Evolutionary conservation across 2,888 invertebrate species (phyloP), one percentile per base, ranked within the genome.

Genomic region (Noctuana brunneofusca): DNA sequence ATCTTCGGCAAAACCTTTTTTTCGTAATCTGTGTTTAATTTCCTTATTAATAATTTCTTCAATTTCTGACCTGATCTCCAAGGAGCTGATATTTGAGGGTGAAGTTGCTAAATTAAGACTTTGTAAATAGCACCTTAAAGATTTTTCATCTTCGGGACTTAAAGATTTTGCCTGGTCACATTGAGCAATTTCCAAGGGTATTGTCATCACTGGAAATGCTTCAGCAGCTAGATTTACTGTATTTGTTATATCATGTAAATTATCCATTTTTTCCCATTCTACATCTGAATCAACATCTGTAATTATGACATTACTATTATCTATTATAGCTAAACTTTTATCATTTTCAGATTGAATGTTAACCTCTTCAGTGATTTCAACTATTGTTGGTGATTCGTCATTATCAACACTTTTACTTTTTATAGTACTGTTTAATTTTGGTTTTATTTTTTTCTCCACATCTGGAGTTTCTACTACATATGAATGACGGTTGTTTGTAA

Each of bases 241-340:
- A 46, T 78, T 70, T 11, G 18, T 32, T 6, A 43, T 43, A n/a
- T 63, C 56, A 43, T 56, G 16, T 43, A 92, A 72, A 35, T 92
- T 89, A 55, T 87, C 83, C 0, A 89, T 83, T 68, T 86, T 86
- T 75, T 94, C 94, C 90, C 92, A 93, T 71, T 94, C 93, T 38
- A 92, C 81, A 68, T 94, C 94, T 0, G 93, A 93, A 63, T 94
- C 94, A 20, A 92, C 93, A 79, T 95, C 95, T 41, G 93, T 92
- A 12, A 96, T 89, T 24, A 95, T 78, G 11, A 93, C 88, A 71
- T 89, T 89, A 71, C 83, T 89, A 65, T 84, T 87, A 62, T 92
- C 91, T 59, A 88, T 83, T 63, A 92, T 74, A 58, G 84, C 79
- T 43, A 87, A 69, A 35, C 70, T 70, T 64, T 73, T 77, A 32